Evolutionary conservation across 2,113 vertebrate genomes (phyloP), one percentile per base, ranked within the genome.

Genomic region (Saimiri boliviensis): DNA sequence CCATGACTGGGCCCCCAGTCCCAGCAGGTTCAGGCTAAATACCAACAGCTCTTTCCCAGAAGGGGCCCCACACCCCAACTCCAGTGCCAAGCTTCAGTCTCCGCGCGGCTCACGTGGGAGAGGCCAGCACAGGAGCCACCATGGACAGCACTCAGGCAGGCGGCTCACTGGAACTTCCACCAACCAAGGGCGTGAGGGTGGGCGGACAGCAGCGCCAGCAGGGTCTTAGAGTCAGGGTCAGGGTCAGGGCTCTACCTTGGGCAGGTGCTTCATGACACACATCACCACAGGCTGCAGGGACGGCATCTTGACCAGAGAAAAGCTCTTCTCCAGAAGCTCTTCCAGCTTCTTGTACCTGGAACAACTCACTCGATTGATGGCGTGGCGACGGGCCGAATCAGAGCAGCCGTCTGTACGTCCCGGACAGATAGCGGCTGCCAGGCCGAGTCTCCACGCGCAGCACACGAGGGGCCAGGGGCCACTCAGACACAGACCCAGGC

Each of bases 261-360:
- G 99, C 74, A 99, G 96, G 96, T 99, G 99, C 86, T 99, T 99
- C 98, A 99, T 99, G 95, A 99, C 99, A 80, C 99, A 99, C 99
- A 99, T 99, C 25, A 99, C 99, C 81, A 99, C 99, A 0, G 99
- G 99, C 98, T 99, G 99, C 93, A 99, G 99, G 1, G 99, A 99
- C 0, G 99, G 99, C 99, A 99, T 99, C 98, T 99, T 99, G 84
- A 99, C 99, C 52, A 99, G 94, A 1, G 99, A 99, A 92, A 99
- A 99, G 97, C 99, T 99, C 98, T 99, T 99, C 98, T 99, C 99
- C 80, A 99, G 97, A 10, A 99, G 99, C 76, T 99, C 99, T 89
- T 99, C 99, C 73, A 99, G 98, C 90, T 99, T 99, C 80, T 98
- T 99, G 88, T 99, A 99, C 76, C 99, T 99, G 95, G 6, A 89